Evolutionary conservation across 1,140 invertebrate genomes (phyloP).

Genomic region (Atta texana): DNA sequence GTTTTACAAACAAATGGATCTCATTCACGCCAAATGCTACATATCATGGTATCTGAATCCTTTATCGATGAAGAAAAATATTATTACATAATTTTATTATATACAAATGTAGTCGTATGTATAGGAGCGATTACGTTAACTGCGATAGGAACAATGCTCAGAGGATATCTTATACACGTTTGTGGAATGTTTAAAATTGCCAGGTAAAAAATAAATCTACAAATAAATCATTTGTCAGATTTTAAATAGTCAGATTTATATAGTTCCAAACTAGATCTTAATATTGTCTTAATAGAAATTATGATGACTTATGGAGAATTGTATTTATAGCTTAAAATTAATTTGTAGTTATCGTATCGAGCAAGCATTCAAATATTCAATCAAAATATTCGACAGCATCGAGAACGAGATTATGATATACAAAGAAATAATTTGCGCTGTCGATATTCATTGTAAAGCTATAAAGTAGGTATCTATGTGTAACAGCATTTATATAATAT

Average conservation of each 20-base stretch:
- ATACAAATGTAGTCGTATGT: background rate
- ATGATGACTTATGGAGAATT: background rate
- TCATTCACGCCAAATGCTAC: background rate
- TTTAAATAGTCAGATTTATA: too few species aligned
- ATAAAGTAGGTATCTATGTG: conserved; percentile 14
- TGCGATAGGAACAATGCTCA: background rate
- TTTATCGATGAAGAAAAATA: conserved; percentile 13
- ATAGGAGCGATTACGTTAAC: background rate
- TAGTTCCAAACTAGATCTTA: background rate
- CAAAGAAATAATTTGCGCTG: conserved; percentile 7
- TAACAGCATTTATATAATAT: background rate
- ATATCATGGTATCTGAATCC: background rate
- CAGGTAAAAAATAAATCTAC: background rate
- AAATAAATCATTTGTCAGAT: background rate
- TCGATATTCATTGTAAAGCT: conserved; percentile 31
- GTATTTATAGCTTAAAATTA: conserved; percentile 15
- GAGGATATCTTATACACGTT: background rate
- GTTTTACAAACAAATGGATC: background rate
- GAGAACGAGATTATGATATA: background rate
- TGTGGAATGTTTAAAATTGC: conserved; percentile 33
- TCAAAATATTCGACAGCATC: background rate
- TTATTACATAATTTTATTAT: background rate
- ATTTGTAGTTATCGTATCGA: conserved; percentile 32
- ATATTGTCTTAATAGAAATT: background rate
- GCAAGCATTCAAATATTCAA: background rate